Evolutionary conservation across 2,888 invertebrate genomes (phyloP).

Genomic region (Oxyteleia sp.): DNA sequence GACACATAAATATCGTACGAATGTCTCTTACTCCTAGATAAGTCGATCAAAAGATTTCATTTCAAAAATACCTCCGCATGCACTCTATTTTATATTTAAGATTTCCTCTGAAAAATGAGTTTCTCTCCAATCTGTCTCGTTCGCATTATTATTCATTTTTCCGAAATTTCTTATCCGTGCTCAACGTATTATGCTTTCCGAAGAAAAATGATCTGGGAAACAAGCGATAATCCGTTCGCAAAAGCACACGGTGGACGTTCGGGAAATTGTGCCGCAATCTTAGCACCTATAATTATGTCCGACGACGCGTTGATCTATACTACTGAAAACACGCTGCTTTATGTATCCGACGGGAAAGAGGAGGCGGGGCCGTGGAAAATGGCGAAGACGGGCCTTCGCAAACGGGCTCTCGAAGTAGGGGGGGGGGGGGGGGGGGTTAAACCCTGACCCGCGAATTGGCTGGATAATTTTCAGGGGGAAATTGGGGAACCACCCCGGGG

Average conservation of each 20-base stretch:
- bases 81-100: conserved; percentile 2
- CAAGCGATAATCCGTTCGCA: conserved; percentile 30
- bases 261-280: conserved; percentile 27
- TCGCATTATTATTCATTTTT: conserved; percentile 59
- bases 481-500: no score
- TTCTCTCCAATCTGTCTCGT: conserved; percentile 41
- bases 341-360: conserved; percentile 32
- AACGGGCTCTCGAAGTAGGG: no score
- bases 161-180: conserved; percentile 28
- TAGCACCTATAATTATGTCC: conserved; percentile 37
- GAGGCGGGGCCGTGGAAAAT: no score
- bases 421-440: no score
- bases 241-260: conserved; percentile 2
- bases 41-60: neutral
- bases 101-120: conserved; percentile 45
- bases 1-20: no score
- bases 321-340: conserved; percentile 49
- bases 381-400: no score
- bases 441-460: no score
- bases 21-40: neutral
- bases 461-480: no score
- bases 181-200: conserved; percentile 21
- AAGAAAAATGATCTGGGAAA: conserved; percentile 53
- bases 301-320: conserved; percentile 52
- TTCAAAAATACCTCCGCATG: neutral